Conservation (phyloP, 2,888 invertebrate genomes). For the Lycaena phlaeas region DNA sequence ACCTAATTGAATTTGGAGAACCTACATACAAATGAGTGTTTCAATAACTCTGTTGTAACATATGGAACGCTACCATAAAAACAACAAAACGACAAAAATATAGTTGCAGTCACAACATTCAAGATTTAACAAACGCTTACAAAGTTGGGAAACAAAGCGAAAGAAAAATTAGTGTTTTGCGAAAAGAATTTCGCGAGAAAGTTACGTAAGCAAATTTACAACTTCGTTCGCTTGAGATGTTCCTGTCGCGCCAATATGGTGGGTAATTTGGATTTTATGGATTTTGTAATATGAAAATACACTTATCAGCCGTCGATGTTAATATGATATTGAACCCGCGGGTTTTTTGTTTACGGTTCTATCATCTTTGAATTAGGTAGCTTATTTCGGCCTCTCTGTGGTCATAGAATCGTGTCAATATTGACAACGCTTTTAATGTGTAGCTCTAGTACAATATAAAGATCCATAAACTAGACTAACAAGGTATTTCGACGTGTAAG, state of each 20-base stretch:
- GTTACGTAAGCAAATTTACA: constrained; percentile 5
- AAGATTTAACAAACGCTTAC: constrained; percentile 2
- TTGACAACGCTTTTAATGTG: too few species aligned
- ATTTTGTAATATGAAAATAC: constrained; percentile 19
- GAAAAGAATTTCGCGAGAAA: background rate
- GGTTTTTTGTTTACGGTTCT: background rate
- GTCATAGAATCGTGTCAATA: too few species aligned
- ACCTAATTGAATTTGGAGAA: too few species aligned
- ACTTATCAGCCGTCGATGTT: constrained; percentile 10
- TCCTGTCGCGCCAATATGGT: constrained; percentile 22
- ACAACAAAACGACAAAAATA: background rate
- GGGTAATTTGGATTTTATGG: constrained; percentile 23
- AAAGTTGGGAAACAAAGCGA: background rate
- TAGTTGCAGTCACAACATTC: background rate
- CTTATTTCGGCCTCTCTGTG: too few species aligned
- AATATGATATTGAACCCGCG: background rate
- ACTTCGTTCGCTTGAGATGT: constrained; percentile 16
- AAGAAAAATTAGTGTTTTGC: constrained; percentile 2
- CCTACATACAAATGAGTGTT: too few species aligned
- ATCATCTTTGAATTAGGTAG: too few species aligned
- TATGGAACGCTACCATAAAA: too few species aligned
- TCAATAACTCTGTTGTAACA: too few species aligned
- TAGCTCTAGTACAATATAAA: too few species aligned
- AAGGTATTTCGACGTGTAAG: too few species aligned
- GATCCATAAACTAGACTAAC: too few species aligned